Percentiles rank a stretch among this genome's conserved stretches.
Evolutionary conservation across 2,113 vertebrate genomes (phyloP).

Genomic region (Periophthalmodon schlosseri): DNA sequence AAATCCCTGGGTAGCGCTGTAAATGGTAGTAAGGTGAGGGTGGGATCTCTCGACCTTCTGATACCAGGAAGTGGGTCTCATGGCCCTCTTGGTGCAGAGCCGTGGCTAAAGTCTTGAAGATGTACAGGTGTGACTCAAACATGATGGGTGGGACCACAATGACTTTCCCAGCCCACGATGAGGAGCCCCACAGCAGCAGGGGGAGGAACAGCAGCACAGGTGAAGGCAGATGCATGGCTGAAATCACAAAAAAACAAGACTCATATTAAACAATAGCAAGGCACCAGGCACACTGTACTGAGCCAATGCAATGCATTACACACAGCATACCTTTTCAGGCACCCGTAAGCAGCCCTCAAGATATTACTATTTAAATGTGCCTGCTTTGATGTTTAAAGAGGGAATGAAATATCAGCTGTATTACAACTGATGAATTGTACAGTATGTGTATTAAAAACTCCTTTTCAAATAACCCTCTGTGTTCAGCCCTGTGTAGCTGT

Average conservation of each 20-base stretch:
- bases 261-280: slow-evolving; percentile 18
- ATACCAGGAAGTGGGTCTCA: slow-evolving; percentile 90
- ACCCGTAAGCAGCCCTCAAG: not conserved
- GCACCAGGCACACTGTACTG: not conserved
- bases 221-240: slow-evolving; percentile 87
- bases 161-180: slow-evolving; percentile 89
- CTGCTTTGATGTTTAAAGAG: not conserved
- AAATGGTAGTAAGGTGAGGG: slow-evolving; percentile 87
- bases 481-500: not conserved
- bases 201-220: slow-evolving; percentile 65
- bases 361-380: not conserved
- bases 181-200: slow-evolving; percentile 62
- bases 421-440: not conserved
- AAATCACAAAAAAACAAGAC: slow-evolving; percentile 57
- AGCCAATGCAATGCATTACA: not conserved
- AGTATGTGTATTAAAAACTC: not conserved
- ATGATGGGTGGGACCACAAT: slow-evolving; percentile 97
- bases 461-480: slow-evolving; percentile 18
- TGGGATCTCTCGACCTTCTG: slow-evolving; percentile 89
- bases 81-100: slow-evolving; percentile 91
- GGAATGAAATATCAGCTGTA: not conserved
- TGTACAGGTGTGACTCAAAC: slow-evolving; percentile 99
- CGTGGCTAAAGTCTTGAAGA: slow-evolving; percentile 95
- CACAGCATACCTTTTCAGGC: not conserved
- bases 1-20: slow-evolving; percentile 94